Evolutionary conservation across 2,888 invertebrate species (phyloP), one percentile per base, ranked within the genome.

Genomic region (Zhuqinia jingwanae): DNA sequence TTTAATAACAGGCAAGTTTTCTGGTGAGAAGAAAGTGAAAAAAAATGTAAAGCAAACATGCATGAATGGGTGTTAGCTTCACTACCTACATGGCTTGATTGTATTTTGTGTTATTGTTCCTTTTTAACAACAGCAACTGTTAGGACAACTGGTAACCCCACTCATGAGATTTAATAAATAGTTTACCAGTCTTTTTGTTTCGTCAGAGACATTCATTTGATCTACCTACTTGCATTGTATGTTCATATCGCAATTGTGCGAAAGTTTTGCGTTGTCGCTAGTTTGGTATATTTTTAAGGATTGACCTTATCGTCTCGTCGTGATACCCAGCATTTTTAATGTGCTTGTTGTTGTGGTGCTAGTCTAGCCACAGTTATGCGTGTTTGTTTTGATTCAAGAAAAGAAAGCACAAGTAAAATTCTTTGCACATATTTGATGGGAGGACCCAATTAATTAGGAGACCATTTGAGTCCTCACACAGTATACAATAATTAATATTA

Each of bases 21-120:
- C 83, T 83, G 73, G 82, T 75, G 82, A 82, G 82, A 81, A 81
- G 81, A 82, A 82, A 82, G 82, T 82, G 82, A 82, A 82, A 82
- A 68, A 8, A n/a, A 81, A 50, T 53, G 53, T 75, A 75, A 75
- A 58, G 75, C 36, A 58, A 53, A 53, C 75, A 75, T 70, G 8
- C 36, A 36, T 20, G 58, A 76, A 76, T 79, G 78, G 78, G 78
- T 79, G 78, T 79, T 79, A 79, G 65, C 78, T 65, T 50, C 36
- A 20, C 76, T 76, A 42, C 58, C 76, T 76, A 76, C 56, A 15
- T 76, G 3, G 17, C 42, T 36, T 76, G 58, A 76, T 76, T 76
- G 56, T 36, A 8, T 36, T 56, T 76, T 22, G 56, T 76, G 8
- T 36, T 36, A 36, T 36, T 36, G 36, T 36, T 36, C 36, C 36